Conservation (phyloP, 2,888 invertebrate genomes). For the Kryphioiulus occultus region DNA sequence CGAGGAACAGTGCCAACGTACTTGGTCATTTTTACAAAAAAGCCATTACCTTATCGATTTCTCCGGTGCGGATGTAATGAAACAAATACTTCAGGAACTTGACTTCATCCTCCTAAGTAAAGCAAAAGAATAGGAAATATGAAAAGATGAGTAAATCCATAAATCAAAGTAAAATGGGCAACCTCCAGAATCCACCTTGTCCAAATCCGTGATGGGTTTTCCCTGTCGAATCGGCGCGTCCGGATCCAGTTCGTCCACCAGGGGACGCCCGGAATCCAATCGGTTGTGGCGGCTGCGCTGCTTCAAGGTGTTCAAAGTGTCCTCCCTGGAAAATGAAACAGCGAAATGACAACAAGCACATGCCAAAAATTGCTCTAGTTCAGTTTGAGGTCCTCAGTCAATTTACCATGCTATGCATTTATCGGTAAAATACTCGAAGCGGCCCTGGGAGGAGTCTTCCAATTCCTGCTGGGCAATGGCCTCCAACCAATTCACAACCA, state of each 20-base stretch:
- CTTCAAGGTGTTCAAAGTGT: slow-evolving; percentile 71
- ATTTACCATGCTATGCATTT: slow-evolving; percentile 76
- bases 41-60: slow-evolving; percentile 4
- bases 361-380: neutral
- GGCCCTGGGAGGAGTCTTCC: slow-evolving; percentile 62
- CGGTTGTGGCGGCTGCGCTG: slow-evolving; percentile 55
- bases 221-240: slow-evolving; percentile 85
- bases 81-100: slow-evolving; percentile 61
- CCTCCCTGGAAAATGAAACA: slow-evolving; percentile 69
- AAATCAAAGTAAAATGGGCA: neutral
- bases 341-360: neutral
- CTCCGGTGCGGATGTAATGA: slow-evolving; percentile 57
- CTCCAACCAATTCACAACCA: slow-evolving; percentile 93
- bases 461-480: slow-evolving; percentile 73
- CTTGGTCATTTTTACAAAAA: neutral
- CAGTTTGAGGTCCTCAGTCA: neutral
- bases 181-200: slow-evolving; percentile 65
- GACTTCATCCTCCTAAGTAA: slow-evolving; percentile 56
- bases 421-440: slow-evolving; percentile 79
- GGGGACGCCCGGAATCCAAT: slow-evolving; percentile 60
- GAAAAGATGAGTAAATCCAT: too few relatives aligned
- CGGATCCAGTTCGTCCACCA: slow-evolving; percentile 81
- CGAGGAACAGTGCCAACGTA: too few relatives aligned
- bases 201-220: slow-evolving; percentile 82
- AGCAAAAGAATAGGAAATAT: too few relatives aligned